Percentiles rank a stretch among this genome's conserved stretches.
These are phyloP conservation scores for Otis tarda DNA, from an alignment of 2,113 vertebrate genomes.

Conservation along the genomic window DNA sequence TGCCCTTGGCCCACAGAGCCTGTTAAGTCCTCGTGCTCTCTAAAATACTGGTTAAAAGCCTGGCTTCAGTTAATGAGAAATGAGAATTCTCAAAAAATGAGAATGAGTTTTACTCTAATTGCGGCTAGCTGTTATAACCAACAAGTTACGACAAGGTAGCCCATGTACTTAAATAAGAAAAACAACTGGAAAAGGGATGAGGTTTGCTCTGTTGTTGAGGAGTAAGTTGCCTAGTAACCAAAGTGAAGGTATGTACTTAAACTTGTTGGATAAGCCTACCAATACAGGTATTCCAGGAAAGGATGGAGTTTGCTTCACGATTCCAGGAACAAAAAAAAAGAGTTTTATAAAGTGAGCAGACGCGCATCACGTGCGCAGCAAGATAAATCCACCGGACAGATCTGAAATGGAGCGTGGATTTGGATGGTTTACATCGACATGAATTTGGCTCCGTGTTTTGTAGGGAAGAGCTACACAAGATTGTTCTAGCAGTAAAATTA, in stretches of 20 bases:
- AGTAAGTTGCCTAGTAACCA: background rate
- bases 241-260: background rate
- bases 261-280: background rate
- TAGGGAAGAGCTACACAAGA: background rate
- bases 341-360: background rate
- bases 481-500: background rate
- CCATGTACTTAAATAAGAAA: background rate
- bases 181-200: background rate
- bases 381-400: background rate
- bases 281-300: slow-evolving; percentile 38
- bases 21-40: background rate
- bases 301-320: background rate
- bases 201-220: background rate
- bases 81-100: background rate
- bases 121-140: background rate
- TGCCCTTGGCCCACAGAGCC: background rate
- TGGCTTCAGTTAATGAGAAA: background rate
- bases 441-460: background rate
- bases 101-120: background rate
- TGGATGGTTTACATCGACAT: background rate
- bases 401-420: background rate
- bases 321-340: background rate
- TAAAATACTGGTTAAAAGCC: background rate
- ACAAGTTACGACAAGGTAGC: background rate
- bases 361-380: background rate